Conservation (phyloP, 2,797 vertebrate species). For the Sebastes nivosus region DNA sequence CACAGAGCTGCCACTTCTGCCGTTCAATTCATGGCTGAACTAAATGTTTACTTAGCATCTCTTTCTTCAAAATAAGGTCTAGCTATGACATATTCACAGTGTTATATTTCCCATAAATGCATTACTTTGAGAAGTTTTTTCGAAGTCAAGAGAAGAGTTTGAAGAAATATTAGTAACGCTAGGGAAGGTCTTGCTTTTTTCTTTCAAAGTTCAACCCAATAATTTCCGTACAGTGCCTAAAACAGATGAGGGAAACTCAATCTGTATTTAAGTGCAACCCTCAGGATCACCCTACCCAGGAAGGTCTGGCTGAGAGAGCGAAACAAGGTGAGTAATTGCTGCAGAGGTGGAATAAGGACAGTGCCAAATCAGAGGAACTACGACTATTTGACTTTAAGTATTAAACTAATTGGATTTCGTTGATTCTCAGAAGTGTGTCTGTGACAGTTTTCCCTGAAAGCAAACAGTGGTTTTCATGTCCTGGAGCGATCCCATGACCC, state of each 20-base stretch:
- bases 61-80: neutral
- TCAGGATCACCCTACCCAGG: conserved; percentile 1
- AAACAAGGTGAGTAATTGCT: conserved; percentile 28
- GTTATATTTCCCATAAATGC: neutral
- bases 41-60: neutral
- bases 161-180: neutral
- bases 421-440: conserved; percentile 67
- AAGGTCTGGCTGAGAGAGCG: conserved; percentile 7
- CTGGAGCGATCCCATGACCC: conserved; percentile 63
- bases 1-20: neutral
- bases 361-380: conserved; percentile 47
- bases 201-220: neutral
- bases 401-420: conserved; percentile 72
- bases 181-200: neutral
- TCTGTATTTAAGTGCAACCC: neutral
- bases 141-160: neutral
- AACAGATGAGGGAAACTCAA: neutral
- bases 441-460: conserved; percentile 53
- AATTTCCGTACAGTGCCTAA: neutral
- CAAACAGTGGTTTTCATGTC: conserved; percentile 64
- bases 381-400: conserved; percentile 46
- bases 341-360: conserved; percentile 53
- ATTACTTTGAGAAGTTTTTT: neutral
- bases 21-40: neutral
- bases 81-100: neutral